Base-by-base conservation (phyloP, 2,113 vertebrate species). In the Gasterosteus nipponicus region DNA sequence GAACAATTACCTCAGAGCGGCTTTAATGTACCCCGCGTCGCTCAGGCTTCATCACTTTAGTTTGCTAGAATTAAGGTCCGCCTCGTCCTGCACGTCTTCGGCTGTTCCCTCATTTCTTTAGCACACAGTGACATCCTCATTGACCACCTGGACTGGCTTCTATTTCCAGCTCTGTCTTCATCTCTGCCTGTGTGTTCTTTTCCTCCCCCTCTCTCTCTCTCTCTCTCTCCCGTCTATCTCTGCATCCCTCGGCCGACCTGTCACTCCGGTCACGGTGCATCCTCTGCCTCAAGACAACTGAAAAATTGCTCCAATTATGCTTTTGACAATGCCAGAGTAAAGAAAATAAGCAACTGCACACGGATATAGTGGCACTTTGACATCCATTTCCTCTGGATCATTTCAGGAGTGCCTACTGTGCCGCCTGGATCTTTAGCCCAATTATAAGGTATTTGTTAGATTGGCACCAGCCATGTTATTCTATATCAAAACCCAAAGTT, bases 41-140 rank as follows among this genome's bases (percentile, higher is more conserved):
- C 79, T 90, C 47, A 14, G 58, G 51, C 81, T 86, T 71, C 72
- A 82, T 87, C 86, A 69, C 83, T 69, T 84, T 83, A 80, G 84
- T 86, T 89, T 87, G 75, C 75, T 57, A 73, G 76, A 4, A 65
- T 78, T 82, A 84, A 46, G 60, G 68, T 33, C 60, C 35, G 35
- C 22, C 22, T 26, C 22, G 22, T 26, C 22, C 22, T 26, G 22
- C 22, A 26, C 22, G 22, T 26, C 22, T 26, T 33, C 33, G 33
- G 33, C 33, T 33, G 33, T 4, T 33, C 33, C 33, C 33, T 33
- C 33, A 5, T 26, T 26, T 26, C 22, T 26, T 26, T 26, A 26
- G 22, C 22, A 73, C 73, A 76, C 3, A 47, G 16, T 71, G 78
- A 81, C 82, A 81, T 79, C 66, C 47, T 58, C 33, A 3, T n/a